Percentiles rank a stretch among this genome's conserved stretches.
phyloP scores from a whole-genome alignment of 2,113 vertebrate species.

The Pedetes capensis region DNA sequence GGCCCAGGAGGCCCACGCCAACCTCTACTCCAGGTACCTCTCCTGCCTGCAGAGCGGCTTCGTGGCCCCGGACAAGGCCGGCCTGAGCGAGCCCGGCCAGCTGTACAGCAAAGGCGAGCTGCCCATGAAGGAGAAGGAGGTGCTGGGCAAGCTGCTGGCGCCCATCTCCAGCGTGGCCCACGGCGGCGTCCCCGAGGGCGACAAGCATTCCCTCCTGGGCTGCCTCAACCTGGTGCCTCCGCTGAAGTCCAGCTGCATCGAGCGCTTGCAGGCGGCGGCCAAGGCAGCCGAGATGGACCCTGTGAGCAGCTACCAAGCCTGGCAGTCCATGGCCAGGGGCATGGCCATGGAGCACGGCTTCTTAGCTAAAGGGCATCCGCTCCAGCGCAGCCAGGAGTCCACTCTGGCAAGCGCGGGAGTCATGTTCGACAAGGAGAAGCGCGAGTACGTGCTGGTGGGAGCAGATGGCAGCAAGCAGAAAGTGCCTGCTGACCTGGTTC shows the following conservation, averaged over 20 bases:
- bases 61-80: slow-evolving; percentile 92
- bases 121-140: slow-evolving; percentile 96
- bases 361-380: slow-evolving; percentile 95
- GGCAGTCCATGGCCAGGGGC: slow-evolving; percentile 99
- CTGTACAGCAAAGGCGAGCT: slow-evolving; percentile 93
- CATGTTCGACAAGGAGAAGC: slow-evolving; percentile 95
- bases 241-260: slow-evolving; percentile 98
- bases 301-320: slow-evolving; percentile 97
- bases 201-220: slow-evolving; percentile 96
- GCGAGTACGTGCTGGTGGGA: slow-evolving; percentile 93
- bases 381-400: slow-evolving; percentile 92
- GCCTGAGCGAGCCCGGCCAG: slow-evolving; percentile 92
- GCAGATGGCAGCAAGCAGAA: slow-evolving; percentile 95
- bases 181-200: slow-evolving; percentile 89
- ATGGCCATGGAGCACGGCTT: slow-evolving; percentile 97
- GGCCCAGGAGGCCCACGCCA: slow-evolving; percentile 96
- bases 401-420: slow-evolving; percentile 89
- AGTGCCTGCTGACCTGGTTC: slow-evolving; percentile 92
- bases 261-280: slow-evolving; percentile 96
- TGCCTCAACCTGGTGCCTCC: slow-evolving; percentile 97
- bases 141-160: slow-evolving; percentile 94
- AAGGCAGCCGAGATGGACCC: slow-evolving; percentile 99
- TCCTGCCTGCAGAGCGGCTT: slow-evolving; percentile 97
- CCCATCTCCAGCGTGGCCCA: slow-evolving; percentile 93
- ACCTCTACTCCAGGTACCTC: slow-evolving; percentile 96